Evolutionary conservation across 1,140 invertebrate species (phyloP).

Genomic region (Oscheius sp.): DNA sequence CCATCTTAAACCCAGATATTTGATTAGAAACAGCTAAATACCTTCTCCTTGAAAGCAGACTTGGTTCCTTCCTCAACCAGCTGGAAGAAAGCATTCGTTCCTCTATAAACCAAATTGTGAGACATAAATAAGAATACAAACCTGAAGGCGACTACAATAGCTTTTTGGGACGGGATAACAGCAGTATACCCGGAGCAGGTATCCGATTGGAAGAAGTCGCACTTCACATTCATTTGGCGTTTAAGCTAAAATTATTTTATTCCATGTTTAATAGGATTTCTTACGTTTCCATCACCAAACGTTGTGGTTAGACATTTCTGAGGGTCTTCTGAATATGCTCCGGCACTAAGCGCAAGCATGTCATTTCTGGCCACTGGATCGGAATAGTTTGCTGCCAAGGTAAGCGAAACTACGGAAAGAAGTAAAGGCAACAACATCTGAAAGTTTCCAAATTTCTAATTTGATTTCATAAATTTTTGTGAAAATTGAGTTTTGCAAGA

Average conservation of each 20-base stretch:
- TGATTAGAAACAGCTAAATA: background rate
- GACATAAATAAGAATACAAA: no score
- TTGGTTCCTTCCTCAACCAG: slow-evolving; percentile 40
- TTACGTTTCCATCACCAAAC: slow-evolving; percentile 38
- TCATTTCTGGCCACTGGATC: slow-evolving; percentile 41
- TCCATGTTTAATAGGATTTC: background rate
- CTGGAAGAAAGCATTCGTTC: slow-evolving; percentile 44
- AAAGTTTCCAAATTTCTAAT: background rate
- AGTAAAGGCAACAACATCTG: background rate
- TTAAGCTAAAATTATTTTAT: slow-evolving; percentile 18
- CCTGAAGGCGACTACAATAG: slow-evolving; percentile 43
- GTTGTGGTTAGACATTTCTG: slow-evolving; percentile 31
- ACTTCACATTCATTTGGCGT: slow-evolving; percentile 32
- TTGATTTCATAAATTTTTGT: no score
- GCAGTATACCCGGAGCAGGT: slow-evolving; percentile 48
- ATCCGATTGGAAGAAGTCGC: slow-evolving; percentile 38
- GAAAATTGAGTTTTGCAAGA: no score
- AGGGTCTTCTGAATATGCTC: slow-evolving; percentile 45
- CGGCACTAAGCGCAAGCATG: slow-evolving; percentile 43
- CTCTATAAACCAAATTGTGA: no score
- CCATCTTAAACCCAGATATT: background rate
- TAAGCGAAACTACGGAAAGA: background rate
- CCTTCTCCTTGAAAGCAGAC: slow-evolving; percentile 26
- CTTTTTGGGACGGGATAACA: slow-evolving; percentile 31
- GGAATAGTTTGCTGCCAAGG: slow-evolving; percentile 25